Evolutionary conservation across 1,140 invertebrate species (phyloP).

Genomic region (Lasioglossum albipes): DNA sequence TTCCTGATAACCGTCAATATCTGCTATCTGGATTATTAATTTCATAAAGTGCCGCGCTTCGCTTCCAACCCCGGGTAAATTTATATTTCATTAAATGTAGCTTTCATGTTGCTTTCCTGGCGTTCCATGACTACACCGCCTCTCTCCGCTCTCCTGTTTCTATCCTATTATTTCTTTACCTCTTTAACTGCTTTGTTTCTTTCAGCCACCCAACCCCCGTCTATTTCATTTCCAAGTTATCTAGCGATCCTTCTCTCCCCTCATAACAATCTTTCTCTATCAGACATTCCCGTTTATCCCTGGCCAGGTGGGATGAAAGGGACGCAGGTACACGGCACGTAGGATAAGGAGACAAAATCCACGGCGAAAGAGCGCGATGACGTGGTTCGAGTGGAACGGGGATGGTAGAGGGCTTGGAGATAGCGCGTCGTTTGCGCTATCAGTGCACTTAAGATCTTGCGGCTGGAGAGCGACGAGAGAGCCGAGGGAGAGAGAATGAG

Average conservation of each 20-base stretch:
- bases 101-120: neutral
- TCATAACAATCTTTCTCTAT: neutral
- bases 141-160: neutral
- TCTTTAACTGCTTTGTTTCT: constrained; percentile 19
- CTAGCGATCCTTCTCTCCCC: neutral
- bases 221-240: constrained; percentile 5
- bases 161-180: neutral
- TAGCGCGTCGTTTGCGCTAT: constrained; percentile 55
- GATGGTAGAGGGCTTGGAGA: neutral
- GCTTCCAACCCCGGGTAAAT: neutral
- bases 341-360: constrained; percentile 19
- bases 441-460: constrained; percentile 65
- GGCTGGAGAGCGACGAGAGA: constrained; percentile 3
- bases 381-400: neutral
- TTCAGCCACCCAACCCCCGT: neutral
- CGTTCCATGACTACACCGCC: neutral
- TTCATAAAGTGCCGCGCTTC: constrained; percentile 14
- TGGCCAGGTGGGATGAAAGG: neutral
- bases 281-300: constrained; percentile 36
- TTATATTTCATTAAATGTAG: constrained; percentile 17
- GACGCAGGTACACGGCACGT: neutral
- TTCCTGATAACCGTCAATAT: constrained; percentile 17
- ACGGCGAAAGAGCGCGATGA: neutral
- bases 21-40: constrained; percentile 20
- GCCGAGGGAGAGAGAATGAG: neutral